Evolutionary conservation across 2,113 vertebrate species (phyloP).

Genomic region (Hepsetus odoe): DNA sequence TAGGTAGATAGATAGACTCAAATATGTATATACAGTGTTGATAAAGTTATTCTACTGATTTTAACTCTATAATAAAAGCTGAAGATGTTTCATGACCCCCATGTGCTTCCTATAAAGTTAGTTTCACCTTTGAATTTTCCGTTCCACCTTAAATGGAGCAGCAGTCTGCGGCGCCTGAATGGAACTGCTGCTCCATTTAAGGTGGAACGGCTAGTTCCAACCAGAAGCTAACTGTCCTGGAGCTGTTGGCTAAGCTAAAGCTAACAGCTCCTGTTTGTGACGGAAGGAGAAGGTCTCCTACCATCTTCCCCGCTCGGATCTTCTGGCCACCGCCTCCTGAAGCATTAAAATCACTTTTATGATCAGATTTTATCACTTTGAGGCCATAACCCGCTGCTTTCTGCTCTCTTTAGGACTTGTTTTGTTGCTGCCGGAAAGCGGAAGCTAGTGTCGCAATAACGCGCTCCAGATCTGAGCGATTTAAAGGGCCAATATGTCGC

Average conservation of each 20-base stretch:
- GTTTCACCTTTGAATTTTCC: neutral
- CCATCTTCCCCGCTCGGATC: neutral
- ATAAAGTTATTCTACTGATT: no score
- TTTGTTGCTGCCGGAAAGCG: conserved; percentile 2
- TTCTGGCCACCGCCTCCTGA: neutral
- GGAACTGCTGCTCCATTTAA: neutral
- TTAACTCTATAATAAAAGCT: no score
- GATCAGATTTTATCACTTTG: neutral
- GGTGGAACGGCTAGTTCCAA: neutral
- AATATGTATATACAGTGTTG: no score
- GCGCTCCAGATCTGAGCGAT: no score
- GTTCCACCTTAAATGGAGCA: no score
- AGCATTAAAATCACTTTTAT: neutral
- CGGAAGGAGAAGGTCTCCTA: neutral
- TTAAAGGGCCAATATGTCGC: no score
- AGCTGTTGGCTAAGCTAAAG: neutral
- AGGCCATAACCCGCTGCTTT: neutral
- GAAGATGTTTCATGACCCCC: no score
- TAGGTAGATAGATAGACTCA: no score
- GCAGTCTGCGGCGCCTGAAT: no score
- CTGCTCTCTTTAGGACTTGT: neutral
- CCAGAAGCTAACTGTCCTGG: no score
- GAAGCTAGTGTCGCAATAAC: neutral
- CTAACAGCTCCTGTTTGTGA: neutral
- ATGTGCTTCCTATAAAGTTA: no score